phyloP scores from a whole-genome alignment of 2,113 vertebrate species.

The Sapajus apella region DNA sequence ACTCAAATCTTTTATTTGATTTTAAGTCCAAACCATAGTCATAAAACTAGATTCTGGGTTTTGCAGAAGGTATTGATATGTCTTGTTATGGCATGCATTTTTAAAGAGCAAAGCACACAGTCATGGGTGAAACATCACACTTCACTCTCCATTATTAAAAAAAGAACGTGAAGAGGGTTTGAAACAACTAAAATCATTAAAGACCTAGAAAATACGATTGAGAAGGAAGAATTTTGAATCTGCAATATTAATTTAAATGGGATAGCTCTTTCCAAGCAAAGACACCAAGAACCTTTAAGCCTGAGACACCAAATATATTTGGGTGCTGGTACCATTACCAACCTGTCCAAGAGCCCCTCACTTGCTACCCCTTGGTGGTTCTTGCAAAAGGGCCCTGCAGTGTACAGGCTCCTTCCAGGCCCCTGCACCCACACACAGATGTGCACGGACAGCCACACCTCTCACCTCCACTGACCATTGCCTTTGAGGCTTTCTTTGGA shows the following conservation, averaged over 20 bases:
- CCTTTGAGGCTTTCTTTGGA: neutral
- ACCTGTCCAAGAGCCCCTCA: neutral
- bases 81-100: neutral
- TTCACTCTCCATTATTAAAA: neutral
- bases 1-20: slow-evolving; percentile 23
- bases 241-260: neutral
- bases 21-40: neutral
- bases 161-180: neutral
- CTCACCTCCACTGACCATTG: neutral
- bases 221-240: neutral
- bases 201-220: neutral
- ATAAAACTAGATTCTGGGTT: neutral
- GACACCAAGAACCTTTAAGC: neutral
- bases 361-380: neutral
- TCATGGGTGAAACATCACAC: neutral
- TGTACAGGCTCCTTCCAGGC: rapidly evolving
- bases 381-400: neutral
- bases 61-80: neutral
- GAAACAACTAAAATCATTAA: neutral
- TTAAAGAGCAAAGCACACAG: neutral
- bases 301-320: neutral
- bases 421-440: neutral
- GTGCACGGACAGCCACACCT: neutral
- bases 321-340: rapidly evolving
- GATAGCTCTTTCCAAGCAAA: neutral